Evolutionary conservation across 2,888 invertebrate species (phyloP).

Genomic region (Argyra leucocephala): DNA sequence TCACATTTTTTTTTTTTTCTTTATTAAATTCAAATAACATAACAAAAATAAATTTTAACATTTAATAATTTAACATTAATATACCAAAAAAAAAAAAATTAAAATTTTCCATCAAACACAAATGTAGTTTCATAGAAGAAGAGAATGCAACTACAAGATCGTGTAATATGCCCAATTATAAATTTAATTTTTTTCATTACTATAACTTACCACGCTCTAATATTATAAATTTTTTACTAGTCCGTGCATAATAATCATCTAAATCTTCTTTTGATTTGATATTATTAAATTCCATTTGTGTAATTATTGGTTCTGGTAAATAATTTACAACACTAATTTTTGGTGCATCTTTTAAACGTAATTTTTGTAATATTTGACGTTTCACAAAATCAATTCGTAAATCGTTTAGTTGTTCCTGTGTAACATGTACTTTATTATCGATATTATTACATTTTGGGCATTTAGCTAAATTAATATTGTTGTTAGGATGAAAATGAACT

Average conservation of each 20-base stretch:
- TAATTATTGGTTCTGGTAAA: constrained; percentile 66
- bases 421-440: constrained; percentile 30
- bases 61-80: too few species aligned
- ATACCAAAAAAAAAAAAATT: too few species aligned
- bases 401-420: constrained; percentile 55
- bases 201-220: constrained; percentile 59
- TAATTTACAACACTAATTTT: constrained; percentile 47
- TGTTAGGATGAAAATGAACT: not conserved
- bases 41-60: too few species aligned
- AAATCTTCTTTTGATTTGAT: constrained; percentile 45
- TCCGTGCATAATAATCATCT: constrained; percentile 75
- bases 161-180: too few species aligned
- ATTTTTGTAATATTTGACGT: constrained; percentile 71
- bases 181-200: too few species aligned
- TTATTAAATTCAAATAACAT: too few species aligned
- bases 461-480: constrained; percentile 21
- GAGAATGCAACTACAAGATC: too few species aligned
- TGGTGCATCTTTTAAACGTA: constrained; percentile 66
- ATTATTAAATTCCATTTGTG: constrained; percentile 44
- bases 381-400: constrained; percentile 72
- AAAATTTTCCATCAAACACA: too few species aligned
- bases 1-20: too few species aligned
- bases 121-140: too few species aligned
- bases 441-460: constrained; percentile 35
- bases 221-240: constrained; percentile 74